Conservation (phyloP, 2,797 vertebrate species). For the Acrocephalus scirpaceus region DNA sequence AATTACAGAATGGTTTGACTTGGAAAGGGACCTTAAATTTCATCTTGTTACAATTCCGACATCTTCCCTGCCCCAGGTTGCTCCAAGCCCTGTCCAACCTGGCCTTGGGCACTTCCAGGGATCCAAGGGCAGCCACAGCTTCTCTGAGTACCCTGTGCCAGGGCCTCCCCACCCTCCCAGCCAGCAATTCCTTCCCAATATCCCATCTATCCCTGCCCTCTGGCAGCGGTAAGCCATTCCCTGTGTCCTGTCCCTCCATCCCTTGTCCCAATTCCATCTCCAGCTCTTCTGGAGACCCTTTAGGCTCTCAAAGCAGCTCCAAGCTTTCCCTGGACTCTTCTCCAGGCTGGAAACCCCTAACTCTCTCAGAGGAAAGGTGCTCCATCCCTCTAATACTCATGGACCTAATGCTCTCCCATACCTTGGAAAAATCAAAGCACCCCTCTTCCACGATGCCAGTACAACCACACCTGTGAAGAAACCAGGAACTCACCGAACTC, state of each 20-base stretch:
- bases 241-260: neutral
- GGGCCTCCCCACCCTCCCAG: accelerated
- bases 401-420: neutral
- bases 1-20: neutral
- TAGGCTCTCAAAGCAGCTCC: neutral
- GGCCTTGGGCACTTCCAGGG: neutral
- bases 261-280: neutral
- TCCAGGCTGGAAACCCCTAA: neutral
- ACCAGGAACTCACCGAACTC: neutral
- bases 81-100: accelerated
- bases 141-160: accelerated
- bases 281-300: neutral
- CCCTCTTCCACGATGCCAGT: accelerated
- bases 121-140: neutral
- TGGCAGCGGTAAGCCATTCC: neutral
- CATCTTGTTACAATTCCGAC: no score
- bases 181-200: accelerated
- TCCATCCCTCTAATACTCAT: neutral
- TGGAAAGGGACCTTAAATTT: neutral
- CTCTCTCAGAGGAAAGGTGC: neutral
- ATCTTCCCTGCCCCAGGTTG: accelerated
- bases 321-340: neutral
- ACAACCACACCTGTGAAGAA: neutral
- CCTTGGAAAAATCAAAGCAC: neutral
- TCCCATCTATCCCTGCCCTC: accelerated